Percentiles rank a stretch among this genome's conserved stretches.
Conservation (phyloP, 2,888 invertebrate species). For the Habrosyne pyritoides region DNA sequence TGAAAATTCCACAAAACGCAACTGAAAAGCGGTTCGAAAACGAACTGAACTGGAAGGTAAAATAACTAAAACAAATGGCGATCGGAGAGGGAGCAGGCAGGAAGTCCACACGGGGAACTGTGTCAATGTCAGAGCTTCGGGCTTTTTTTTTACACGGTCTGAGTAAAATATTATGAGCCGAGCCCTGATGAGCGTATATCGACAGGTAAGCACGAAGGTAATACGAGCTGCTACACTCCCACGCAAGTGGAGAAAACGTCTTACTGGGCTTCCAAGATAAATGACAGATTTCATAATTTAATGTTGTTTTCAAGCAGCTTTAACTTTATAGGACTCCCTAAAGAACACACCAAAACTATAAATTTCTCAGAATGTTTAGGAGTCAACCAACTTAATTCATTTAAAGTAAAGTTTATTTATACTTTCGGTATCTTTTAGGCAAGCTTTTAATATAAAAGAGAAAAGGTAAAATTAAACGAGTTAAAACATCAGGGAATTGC, state of each 20-base stretch:
- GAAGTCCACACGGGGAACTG: conserved; percentile 63
- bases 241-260: background rate
- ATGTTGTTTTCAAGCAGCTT: too few species aligned
- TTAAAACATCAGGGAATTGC: conserved; percentile 16
- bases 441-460: conserved; percentile 4
- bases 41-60: conserved; percentile 47
- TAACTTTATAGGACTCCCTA: too few species aligned
- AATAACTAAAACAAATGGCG: conserved; percentile 55
- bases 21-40: conserved; percentile 54
- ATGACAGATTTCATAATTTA: too few species aligned
- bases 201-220: background rate
- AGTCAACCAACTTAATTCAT: too few species aligned
- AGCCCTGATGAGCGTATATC: conserved; percentile 11
- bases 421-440: background rate
- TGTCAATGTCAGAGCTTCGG: conserved; percentile 77
- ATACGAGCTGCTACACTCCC: background rate
- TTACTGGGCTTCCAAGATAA: background rate
- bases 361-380: too few species aligned
- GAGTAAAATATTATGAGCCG: conserved; percentile 41
- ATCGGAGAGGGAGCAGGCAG: conserved; percentile 52
- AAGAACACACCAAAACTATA: too few species aligned
- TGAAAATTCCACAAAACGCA: conserved; percentile 47
- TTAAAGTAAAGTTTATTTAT: too few species aligned
- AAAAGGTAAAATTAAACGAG: conserved; percentile 17
- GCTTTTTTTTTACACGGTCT: conserved; percentile 45